Percentiles rank a stretch among this genome's conserved stretches.
These are phyloP conservation scores for Chelonoidis abingdonii DNA, from an alignment of 2,113 vertebrate genomes.

Conservation along the genomic window DNA sequence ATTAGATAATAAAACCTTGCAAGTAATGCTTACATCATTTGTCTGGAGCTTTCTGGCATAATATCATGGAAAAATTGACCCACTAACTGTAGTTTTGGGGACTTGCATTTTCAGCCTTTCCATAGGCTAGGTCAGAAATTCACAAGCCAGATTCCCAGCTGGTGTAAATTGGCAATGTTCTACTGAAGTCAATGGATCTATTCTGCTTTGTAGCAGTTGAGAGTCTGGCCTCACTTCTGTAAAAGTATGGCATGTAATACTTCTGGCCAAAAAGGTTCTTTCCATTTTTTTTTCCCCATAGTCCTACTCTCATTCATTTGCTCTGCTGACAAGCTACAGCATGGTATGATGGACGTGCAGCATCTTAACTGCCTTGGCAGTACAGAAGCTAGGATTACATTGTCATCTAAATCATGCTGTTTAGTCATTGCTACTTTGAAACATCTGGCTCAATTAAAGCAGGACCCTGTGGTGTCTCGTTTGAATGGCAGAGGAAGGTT, in stretches of 20 bases:
- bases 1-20: background rate
- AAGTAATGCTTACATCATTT: background rate
- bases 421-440: conserved; percentile 41
- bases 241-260: background rate
- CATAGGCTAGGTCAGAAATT: background rate
- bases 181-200: background rate
- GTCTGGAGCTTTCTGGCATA: background rate
- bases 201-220: background rate
- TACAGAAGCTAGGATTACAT: conserved; percentile 13
- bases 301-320: background rate
- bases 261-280: conserved; percentile 19
- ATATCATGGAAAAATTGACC: background rate
- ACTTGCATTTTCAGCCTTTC: conserved; percentile 7
- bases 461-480: conserved; percentile 26
- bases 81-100: background rate
- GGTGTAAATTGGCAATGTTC: background rate
- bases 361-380: conserved; percentile 57
- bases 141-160: background rate
- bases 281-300: background rate
- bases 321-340: conserved; percentile 46
- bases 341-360: conserved; percentile 10
- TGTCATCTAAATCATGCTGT: conserved; percentile 59
- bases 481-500: conserved; percentile 64
- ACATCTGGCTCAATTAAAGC: conserved; percentile 67
- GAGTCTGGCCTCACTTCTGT: background rate